Evolutionary conservation across 2,797 vertebrate species (phyloP).

Genomic region (Poecilia wingei): DNA sequence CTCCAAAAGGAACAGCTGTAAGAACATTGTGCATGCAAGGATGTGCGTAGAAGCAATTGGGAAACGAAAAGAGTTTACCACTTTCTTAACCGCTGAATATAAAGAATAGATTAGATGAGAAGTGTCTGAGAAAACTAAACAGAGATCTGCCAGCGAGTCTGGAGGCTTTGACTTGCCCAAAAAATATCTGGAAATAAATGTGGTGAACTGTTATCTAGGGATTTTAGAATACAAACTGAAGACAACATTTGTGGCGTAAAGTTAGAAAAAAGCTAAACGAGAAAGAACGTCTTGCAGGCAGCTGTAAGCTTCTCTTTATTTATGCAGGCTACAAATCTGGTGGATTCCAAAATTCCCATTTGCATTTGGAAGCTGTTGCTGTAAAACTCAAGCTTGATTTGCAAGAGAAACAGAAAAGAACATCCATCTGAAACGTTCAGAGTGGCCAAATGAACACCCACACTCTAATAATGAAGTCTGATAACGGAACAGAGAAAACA

Average conservation of each 20-base stretch:
- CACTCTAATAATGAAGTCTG: background rate
- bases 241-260: background rate
- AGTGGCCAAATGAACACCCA: background rate
- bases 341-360: background rate
- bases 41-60: background rate
- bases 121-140: background rate
- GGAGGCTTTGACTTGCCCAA: background rate
- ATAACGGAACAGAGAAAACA: background rate
- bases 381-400: background rate
- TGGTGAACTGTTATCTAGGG: background rate
- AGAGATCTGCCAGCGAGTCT: background rate
- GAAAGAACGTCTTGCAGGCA: background rate
- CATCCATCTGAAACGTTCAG: background rate
- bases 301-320: background rate
- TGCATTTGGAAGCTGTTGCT: constrained; percentile 4
- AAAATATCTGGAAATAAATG: background rate
- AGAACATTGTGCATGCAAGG: background rate
- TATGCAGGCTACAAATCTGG: background rate
- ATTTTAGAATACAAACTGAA: background rate
- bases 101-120: background rate
- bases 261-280: background rate
- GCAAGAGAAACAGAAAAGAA: background rate
- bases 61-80: background rate
- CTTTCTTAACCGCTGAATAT: background rate
- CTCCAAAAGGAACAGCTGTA: background rate